Evolutionary conservation across 2,888 invertebrate genomes (phyloP).

Genomic region (Enchytraeus crypticus): DNA sequence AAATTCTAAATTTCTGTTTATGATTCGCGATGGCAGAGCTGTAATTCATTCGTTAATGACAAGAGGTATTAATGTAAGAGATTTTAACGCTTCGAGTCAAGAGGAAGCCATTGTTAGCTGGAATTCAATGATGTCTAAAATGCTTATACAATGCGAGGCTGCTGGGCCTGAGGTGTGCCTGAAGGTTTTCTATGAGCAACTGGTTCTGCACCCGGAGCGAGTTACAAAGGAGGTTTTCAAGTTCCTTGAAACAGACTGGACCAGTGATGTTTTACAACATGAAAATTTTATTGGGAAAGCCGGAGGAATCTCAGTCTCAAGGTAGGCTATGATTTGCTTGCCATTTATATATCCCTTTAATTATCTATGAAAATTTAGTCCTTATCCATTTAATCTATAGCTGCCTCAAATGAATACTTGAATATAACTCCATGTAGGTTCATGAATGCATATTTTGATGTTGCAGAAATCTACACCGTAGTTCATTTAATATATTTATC

Average conservation of each 20-base stretch:
- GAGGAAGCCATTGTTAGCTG: constrained; percentile 86
- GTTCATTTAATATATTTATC: too few species aligned
- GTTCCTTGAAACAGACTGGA: constrained; percentile 88
- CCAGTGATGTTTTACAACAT: constrained; percentile 90
- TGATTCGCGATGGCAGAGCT: too few species aligned
- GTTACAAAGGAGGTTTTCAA: constrained; percentile 62
- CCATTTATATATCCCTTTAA: too few species aligned
- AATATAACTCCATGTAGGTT: too few species aligned
- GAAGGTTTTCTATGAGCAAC: constrained; percentile 88
- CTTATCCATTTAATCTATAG: too few species aligned
- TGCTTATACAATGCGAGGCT: constrained; percentile 55
- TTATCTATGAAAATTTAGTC: too few species aligned
- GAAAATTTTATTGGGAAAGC: constrained; percentile 92
- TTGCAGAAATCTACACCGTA: neutral
- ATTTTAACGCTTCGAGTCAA: constrained; percentile 87
- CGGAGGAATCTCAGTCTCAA: constrained; percentile 85
- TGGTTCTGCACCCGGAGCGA: constrained; percentile 82
- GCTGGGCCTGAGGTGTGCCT: constrained; percentile 56
- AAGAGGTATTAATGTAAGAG: constrained; percentile 80
- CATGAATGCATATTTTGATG: too few species aligned
- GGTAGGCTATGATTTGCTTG: too few species aligned
- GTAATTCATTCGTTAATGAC: constrained; percentile 97
- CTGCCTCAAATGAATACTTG: too few species aligned
- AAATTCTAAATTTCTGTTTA: constrained; percentile 91
- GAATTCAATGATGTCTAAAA: constrained; percentile 87